Evolutionary conservation across 1,140 invertebrate genomes (phyloP).

Genomic region (Zaprionus vittiger): DNA sequence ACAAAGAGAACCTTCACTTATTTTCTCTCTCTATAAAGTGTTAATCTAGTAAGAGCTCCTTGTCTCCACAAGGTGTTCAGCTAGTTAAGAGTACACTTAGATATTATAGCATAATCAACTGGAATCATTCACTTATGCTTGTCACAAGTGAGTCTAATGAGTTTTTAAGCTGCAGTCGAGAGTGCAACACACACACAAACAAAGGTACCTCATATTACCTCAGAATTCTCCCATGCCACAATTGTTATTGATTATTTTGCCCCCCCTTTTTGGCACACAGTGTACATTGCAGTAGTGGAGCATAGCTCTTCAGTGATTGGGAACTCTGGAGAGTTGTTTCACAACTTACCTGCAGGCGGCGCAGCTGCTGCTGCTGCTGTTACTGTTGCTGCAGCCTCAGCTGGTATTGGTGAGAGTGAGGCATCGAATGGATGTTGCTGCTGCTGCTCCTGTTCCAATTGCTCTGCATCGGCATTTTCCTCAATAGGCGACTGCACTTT

Average conservation of each 20-base stretch:
- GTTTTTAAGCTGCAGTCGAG: neutral
- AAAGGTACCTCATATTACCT: neutral
- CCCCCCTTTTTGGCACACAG: neutral
- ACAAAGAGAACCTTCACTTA: too few relatives aligned
- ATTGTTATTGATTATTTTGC: slow-evolving; percentile 36
- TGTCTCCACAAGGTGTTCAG: neutral
- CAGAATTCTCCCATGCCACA: slow-evolving; percentile 1
- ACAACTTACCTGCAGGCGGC: slow-evolving; percentile 51
- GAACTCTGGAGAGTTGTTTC: slow-evolving; percentile 34
- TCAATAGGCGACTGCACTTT: slow-evolving; percentile 80
- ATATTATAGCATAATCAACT: slow-evolving; percentile 1
- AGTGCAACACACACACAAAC: neutral
- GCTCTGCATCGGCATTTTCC: slow-evolving; percentile 70
- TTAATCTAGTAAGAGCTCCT: too few relatives aligned
- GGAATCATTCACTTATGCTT: slow-evolving; percentile 1
- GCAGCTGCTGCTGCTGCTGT: slow-evolving; percentile 13
- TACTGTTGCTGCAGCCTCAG: slow-evolving; percentile 17
- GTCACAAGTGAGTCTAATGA: slow-evolving; percentile 3
- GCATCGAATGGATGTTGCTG: slow-evolving; percentile 64
- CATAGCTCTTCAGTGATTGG: slow-evolving; percentile 13
- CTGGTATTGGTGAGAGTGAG: slow-evolving; percentile 75
- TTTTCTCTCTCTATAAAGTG: too few relatives aligned
- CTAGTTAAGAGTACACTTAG: neutral
- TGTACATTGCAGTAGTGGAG: slow-evolving; percentile 6
- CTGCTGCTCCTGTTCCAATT: slow-evolving; percentile 56